These are phyloP conservation scores for Loriculus beryllinus DNA, from an alignment of 2,797 vertebrate species.

Conservation along the genomic window DNA sequence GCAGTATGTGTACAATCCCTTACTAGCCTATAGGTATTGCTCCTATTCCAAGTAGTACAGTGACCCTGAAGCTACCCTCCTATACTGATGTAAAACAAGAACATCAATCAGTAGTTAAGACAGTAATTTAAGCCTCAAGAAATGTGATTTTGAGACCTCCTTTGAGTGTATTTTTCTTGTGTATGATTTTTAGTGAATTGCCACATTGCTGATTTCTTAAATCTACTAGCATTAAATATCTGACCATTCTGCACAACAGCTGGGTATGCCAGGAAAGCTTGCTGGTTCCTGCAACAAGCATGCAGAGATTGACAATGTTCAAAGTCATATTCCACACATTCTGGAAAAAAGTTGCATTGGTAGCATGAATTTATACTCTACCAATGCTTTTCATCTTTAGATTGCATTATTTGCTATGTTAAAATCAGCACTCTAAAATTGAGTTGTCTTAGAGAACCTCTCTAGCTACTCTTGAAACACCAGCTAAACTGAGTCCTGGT, in stretches of 20 bases:
- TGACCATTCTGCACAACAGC: background rate
- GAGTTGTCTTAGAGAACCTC: background rate
- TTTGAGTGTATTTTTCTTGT: background rate
- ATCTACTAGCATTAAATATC: background rate
- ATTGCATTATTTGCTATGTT: background rate
- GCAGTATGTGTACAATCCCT: background rate
- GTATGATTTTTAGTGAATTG: background rate
- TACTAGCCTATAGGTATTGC: rapidly evolving
- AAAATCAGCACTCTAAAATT: background rate
- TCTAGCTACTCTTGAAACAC: background rate
- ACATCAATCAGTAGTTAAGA: background rate
- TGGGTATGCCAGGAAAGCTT: background rate
- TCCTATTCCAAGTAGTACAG: background rate
- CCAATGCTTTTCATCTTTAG: background rate
- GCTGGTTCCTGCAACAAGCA: background rate
- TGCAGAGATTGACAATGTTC: background rate
- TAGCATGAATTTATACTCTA: background rate
- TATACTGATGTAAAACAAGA: background rate
- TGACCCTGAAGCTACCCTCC: background rate
- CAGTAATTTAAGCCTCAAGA: background rate
- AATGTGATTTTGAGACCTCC: background rate
- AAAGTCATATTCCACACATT: background rate
- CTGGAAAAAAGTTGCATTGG: background rate
- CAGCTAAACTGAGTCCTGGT: background rate
- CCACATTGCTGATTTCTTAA: background rate